These are phyloP conservation scores for Enteromius radiatus DNA, from an alignment of 2,797 vertebrate genomes.

Conservation along the genomic window DNA sequence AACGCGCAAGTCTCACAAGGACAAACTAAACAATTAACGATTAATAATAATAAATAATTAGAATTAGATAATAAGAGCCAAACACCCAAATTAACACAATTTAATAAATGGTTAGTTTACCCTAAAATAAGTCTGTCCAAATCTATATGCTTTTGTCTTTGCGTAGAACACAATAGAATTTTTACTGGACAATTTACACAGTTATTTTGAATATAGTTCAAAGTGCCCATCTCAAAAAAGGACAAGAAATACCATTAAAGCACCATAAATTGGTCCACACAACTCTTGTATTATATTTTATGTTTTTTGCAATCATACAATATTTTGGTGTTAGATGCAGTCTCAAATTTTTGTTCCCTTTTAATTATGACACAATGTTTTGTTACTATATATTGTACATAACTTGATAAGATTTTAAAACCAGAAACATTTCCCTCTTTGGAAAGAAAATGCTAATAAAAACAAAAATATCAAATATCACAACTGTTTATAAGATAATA, in stretches of 20 bases:
- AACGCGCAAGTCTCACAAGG: neutral
- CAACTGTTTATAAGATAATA: neutral
- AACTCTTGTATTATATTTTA: neutral
- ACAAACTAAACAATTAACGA: neutral
- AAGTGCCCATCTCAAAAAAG: neutral
- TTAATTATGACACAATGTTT: neutral
- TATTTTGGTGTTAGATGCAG: neutral
- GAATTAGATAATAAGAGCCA: neutral
- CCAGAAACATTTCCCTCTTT: too few relatives aligned
- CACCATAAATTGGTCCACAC: neutral
- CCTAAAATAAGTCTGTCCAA: neutral
- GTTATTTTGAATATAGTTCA: neutral
- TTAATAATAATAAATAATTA: neutral
- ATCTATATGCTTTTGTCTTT: neutral
- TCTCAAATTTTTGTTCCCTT: neutral
- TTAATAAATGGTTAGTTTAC: neutral
- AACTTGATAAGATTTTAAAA: neutral
- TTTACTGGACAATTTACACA: neutral
- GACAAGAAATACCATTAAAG: neutral
- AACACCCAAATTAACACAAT: conserved; percentile 10
- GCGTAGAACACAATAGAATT: too few relatives aligned
- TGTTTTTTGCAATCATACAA: neutral
- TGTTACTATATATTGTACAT: neutral
- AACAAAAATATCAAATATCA: neutral
- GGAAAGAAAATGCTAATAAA: too few relatives aligned